phyloP scores from a whole-genome alignment of 2,888 invertebrate genomes.

The Lasioglossum leucozonium region DNA sequence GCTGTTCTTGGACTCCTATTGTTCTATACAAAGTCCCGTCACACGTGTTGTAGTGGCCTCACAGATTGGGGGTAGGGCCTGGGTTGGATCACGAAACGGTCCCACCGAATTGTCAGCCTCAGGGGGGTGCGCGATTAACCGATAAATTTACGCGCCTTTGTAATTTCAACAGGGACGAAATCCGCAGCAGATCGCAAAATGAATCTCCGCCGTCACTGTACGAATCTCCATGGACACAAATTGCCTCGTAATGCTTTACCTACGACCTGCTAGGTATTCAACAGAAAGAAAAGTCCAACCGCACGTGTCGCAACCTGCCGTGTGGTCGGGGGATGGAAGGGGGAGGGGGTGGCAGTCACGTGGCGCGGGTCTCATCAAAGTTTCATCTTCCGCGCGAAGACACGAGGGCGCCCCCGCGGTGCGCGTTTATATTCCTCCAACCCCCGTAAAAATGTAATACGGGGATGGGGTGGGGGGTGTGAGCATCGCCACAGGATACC shows the following conservation, averaged over 20 bases:
- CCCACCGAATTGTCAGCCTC: not conserved
- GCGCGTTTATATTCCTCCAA: conserved; percentile 21
- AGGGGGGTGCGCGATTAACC: not conserved
- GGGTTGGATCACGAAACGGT: not conserved
- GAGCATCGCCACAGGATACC: conserved; percentile 50
- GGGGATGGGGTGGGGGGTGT: no score
- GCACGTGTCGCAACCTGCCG: conserved; percentile 68
- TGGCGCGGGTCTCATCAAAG: conserved; percentile 72
- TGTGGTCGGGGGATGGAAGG: conserved; percentile 22
- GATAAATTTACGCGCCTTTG: conserved; percentile 35
- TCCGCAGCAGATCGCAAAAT: not conserved
- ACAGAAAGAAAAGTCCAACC: conserved; percentile 52
- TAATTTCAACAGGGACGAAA: not conserved
- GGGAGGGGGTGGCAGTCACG: conserved; percentile 61
- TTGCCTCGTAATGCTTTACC: not conserved
- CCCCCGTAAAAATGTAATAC: not conserved
- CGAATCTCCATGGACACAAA: conserved; percentile 44
- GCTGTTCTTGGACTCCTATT: no score
- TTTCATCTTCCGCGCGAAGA: conserved; percentile 64
- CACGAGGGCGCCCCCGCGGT: conserved; percentile 36
- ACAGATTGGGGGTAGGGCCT: not conserved
- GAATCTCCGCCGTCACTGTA: conserved; percentile 10
- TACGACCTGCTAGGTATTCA: conserved; percentile 32
- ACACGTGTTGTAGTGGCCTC: not conserved
- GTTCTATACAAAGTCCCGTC: not conserved